Evolutionary conservation across 2,888 invertebrate species (phyloP).

Genomic region (Habroteleia sp.): DNA sequence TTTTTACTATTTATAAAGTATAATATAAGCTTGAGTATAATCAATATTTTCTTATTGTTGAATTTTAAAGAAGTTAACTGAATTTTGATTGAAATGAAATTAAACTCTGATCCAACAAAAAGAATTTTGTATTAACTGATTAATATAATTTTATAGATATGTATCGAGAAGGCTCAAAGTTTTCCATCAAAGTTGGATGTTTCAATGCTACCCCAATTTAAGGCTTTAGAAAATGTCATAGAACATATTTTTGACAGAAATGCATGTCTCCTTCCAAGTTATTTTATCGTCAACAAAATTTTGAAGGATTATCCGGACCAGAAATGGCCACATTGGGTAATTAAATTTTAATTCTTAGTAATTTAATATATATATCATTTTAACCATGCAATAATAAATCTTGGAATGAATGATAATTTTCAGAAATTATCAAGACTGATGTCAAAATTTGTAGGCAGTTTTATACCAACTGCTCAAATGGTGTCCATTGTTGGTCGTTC

Average conservation of each 20-base stretch:
- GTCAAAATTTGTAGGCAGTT: slow-evolving; percentile 95
- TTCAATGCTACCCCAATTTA: slow-evolving; percentile 90
- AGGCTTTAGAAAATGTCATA: slow-evolving; percentile 90
- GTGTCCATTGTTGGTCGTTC: slow-evolving; percentile 95
- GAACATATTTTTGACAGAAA: slow-evolving; percentile 95
- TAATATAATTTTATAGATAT: slow-evolving; percentile 83
- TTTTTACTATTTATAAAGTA: background rate
- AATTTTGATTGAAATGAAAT: too few species aligned
- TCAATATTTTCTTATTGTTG: too few species aligned
- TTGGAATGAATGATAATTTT: slow-evolving; percentile 68
- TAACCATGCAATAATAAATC: too few species aligned
- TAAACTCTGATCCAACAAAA: too few species aligned
- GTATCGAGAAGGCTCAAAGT: slow-evolving; percentile 92
- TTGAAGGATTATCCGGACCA: slow-evolving; percentile 92
- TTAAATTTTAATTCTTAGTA: slow-evolving; percentile 34
- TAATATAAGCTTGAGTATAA: too few species aligned
- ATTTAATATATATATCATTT: too few species aligned
- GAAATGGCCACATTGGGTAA: slow-evolving; percentile 95
- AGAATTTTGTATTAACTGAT: background rate
- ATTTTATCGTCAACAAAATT: slow-evolving; percentile 97
- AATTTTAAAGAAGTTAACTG: too few species aligned
- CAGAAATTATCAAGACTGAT: slow-evolving; percentile 92
- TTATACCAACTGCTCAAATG: slow-evolving; percentile 97
- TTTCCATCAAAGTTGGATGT: slow-evolving; percentile 91
- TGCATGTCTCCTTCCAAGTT: slow-evolving; percentile 94